Conservation (phyloP, 1,140 invertebrate genomes). For the Tetranychus urticae region DNA sequence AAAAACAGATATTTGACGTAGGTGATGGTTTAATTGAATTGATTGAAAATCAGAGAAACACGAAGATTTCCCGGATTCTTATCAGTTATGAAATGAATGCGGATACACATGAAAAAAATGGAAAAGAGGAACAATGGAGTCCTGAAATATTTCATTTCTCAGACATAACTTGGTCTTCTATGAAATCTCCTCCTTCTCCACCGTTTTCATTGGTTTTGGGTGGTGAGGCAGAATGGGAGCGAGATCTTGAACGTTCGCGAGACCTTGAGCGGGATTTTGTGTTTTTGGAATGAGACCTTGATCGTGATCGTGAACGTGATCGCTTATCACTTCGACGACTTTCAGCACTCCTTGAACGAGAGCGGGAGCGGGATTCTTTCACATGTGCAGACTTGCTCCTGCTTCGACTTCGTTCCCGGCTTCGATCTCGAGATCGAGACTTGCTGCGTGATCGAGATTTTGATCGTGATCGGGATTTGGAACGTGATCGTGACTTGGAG, state of each 20-base stretch:
- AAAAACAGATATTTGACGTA: too few relatives aligned
- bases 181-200: too few relatives aligned
- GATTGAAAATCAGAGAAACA: too few relatives aligned
- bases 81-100: too few relatives aligned
- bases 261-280: conserved; percentile 9
- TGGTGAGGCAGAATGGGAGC: background rate
- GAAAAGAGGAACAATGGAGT: too few relatives aligned
- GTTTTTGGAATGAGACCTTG: conserved; percentile 7
- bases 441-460: background rate
- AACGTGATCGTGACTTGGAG: conserved; percentile 8
- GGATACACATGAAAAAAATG: too few relatives aligned
- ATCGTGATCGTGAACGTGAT: conserved; percentile 16
- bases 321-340: conserved; percentile 10
- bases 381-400: too few relatives aligned
- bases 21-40: too few relatives aligned
- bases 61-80: too few relatives aligned
- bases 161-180: too few relatives aligned
- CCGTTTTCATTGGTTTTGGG: too few relatives aligned
- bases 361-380: conserved; percentile 18
- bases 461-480: conserved; percentile 10
- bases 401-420: background rate
- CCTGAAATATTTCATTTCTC: too few relatives aligned
- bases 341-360: conserved; percentile 13
- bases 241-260: background rate
- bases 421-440: background rate